Evolutionary conservation across 1,140 invertebrate genomes (phyloP), one percentile per base, ranked within the genome.

Genomic region (Chelonus insularis): DNA sequence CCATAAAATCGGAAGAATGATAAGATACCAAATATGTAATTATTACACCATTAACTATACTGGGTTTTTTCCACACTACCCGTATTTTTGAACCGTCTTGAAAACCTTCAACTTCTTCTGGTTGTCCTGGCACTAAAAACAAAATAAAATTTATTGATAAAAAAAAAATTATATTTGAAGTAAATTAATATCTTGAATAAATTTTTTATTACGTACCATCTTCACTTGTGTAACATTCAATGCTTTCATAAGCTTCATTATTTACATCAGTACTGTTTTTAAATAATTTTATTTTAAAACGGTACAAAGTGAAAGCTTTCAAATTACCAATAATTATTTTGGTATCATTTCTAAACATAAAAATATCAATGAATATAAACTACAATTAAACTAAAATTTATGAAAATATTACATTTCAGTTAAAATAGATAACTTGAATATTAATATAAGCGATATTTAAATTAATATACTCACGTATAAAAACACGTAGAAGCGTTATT

Each of bases 241-340:
- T 77, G 58, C 76, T 80, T 50, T 82, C 76, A 60, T 82, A 84
- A 47, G 78, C 85, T 34, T 76, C 67, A 50, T 72, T 81, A 60
- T 68, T 75, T 21, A 73, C 64, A 61, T 80, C 74, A 11, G 72
- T 76, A 8, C 73, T 67, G 34, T 81, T 79, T 59, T 73, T 73
- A 43, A 78, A 65, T 4, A 80, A 74, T 59, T 79, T 72, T 3
- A 89, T 83, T 75, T 83, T 85, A 65, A 88, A 85, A 67, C 86
- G 83, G 67, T 89, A 89, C 7, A 83, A 67, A 32, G 83, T 86
- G 71, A 83, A 86, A 23, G 86, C 83, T 66, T 77, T 85, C n/a
- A 89, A 70, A 60, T 83, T 79, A 41, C 76, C 75, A 5, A 88
- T 70, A 23, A 75, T 71, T 21, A 80, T 68, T 63, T 78, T 78